Base-by-base conservation (phyloP, 2,888 invertebrate species). In the Euclidia mi region DNA sequence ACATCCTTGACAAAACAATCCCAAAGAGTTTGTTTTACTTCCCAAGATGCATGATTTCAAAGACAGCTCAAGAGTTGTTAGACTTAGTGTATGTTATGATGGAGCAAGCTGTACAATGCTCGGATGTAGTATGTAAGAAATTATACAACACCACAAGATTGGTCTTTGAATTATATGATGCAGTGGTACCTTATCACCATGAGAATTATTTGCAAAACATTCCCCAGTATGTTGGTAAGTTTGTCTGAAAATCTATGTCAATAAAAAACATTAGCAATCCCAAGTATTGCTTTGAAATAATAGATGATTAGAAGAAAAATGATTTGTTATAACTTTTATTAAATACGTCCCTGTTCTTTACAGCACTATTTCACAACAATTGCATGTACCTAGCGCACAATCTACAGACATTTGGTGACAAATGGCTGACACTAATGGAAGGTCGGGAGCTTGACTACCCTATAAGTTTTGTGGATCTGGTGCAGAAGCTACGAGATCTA, bases 291-390 rank as follows among this genome's bases (percentile, higher is more conserved):
- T n/a, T n/a, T n/a, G n/a, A n/a, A n/a, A n/a, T n/a, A n/a, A n/a
- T n/a, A n/a, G n/a, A n/a, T n/a, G 31, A n/a, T 31, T 0, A n/a
- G 9, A 31, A 10, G 3, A 1, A 9, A 31, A 25, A 25, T 25
- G 7, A 25, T 0, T 25, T 25, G 7, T 25, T 25, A 1, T 4
- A 20, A 1, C 6, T 20, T 20, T 20, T 20, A 25, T 25, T 6
- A 25, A 6, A 25, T 25, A 25, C 7, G 7, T 25, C 0, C 7
- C 7, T 6, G 20, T 25, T 25, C 7, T 25, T 1, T 25, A 25
- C 88, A 96, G 98, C 97, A 3, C 84, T 98, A 18, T 97, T 97
- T 81, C 96, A 98, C 91, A 99, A 99, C 93, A 99, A 99, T 88
- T 98, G 98, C 84, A 96, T 97, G 96, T 99, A 96, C 82, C 93